These are phyloP conservation scores for Cheirogaleus medius DNA, from an alignment of 2,113 vertebrate species.

Conservation along the genomic window DNA sequence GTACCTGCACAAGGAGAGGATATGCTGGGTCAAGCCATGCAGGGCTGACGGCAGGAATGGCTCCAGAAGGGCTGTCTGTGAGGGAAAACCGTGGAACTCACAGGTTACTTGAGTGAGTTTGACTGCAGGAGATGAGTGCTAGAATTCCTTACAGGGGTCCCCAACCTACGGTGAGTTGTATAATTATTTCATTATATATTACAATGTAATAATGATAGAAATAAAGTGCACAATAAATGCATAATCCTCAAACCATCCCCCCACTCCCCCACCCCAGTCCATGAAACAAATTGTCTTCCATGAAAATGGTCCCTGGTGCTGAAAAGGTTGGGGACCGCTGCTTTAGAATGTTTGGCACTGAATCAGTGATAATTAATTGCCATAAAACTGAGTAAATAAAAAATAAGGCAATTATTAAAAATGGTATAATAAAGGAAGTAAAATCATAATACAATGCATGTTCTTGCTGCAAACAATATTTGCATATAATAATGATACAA, in stretches of 20 bases:
- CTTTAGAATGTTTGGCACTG: neutral
- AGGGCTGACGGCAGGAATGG: neutral
- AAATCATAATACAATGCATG: neutral
- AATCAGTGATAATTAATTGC: neutral
- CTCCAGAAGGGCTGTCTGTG: neutral
- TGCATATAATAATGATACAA: neutral
- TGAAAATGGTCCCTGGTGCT: too few species aligned
- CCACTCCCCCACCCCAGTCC: too few species aligned
- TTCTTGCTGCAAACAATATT: neutral
- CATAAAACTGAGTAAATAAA: neutral
- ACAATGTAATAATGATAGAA: too few species aligned
- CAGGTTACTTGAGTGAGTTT: neutral
- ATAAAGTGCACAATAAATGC: too few species aligned
- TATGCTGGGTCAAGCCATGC: fast-evolving
- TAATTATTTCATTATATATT: too few species aligned
- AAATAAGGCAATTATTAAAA: neutral
- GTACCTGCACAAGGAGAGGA: neutral
- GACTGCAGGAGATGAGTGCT: neutral
- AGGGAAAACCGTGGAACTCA: neutral
- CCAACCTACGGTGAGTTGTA: too few species aligned
- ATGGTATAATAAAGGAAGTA: neutral
- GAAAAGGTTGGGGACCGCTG: too few species aligned
- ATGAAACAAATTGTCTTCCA: too few species aligned
- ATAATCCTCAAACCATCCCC: too few species aligned
- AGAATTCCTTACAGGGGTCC: neutral